Percentiles rank a stretch among this genome's conserved stretches.
Conservation (phyloP, 2,113 vertebrate species). For the Petrocephalus zakoni region DNA sequence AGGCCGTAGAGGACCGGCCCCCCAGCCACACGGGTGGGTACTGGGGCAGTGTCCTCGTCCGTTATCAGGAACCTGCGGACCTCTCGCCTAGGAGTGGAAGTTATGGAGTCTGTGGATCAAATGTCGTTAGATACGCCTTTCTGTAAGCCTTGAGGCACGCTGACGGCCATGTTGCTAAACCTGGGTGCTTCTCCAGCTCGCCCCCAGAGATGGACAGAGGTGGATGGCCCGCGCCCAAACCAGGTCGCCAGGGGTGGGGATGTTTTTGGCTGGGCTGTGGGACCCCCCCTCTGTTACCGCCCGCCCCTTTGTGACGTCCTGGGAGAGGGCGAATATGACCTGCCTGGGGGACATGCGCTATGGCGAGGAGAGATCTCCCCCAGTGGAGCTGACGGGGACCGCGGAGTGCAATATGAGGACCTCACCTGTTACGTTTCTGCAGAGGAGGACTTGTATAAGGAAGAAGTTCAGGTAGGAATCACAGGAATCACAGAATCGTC, state of each 20-base stretch:
- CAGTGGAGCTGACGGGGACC: neutral
- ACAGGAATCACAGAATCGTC: neutral
- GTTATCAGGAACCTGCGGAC: neutral
- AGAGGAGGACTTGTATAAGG: conserved; percentile 28
- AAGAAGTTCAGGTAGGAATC: conserved; percentile 26
- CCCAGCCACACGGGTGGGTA: neutral
- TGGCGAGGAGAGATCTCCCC: conserved; percentile 18
- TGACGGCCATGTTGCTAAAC: neutral
- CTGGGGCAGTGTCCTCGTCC: neutral
- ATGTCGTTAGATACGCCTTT: neutral
- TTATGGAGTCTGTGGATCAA: neutral
- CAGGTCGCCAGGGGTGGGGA: neutral
- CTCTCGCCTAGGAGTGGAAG: neutral
- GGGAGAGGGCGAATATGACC: neutral
- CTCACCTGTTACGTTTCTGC: conserved; percentile 38
- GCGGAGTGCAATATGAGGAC: neutral
- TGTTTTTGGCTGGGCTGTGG: conserved; percentile 30
- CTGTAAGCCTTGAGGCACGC: neutral
- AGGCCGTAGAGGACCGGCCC: neutral
- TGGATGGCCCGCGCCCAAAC: neutral
- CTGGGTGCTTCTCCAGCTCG: neutral
- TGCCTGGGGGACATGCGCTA: neutral
- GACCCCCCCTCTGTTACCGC: conserved; percentile 35
- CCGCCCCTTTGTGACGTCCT: neutral
- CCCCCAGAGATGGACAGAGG: neutral